phyloP scores from a whole-genome alignment of 2,888 invertebrate genomes.

The Stenoptilia bipunctidactyla region DNA sequence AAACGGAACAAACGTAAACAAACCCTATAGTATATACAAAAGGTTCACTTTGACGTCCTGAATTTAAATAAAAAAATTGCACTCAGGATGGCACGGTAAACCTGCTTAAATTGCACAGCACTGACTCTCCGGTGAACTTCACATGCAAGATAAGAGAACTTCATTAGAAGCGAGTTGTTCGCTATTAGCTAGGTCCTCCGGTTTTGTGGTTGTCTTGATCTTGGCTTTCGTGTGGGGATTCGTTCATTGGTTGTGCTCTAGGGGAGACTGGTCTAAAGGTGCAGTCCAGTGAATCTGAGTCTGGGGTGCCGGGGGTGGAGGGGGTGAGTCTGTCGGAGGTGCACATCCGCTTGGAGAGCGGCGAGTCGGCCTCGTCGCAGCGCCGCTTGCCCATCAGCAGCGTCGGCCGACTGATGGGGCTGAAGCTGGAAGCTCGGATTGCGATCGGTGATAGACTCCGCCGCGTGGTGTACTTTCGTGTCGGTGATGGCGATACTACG shows the following conservation, averaged over 20 bases:
- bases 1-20: constrained; percentile 10
- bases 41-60: constrained; percentile 9
- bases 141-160: no score
- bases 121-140: neutral
- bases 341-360: constrained; percentile 52
- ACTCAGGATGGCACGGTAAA: constrained; percentile 2
- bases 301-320: constrained; percentile 53
- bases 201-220: constrained; percentile 37
- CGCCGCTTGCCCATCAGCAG: constrained; percentile 73
- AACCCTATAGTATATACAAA: constrained; percentile 5
- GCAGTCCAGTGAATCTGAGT: constrained; percentile 59
- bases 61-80: constrained; percentile 2
- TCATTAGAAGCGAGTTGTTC: no score
- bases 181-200: constrained; percentile 57
- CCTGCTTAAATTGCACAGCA: constrained; percentile 1
- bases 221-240: constrained; percentile 31
- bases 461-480: constrained; percentile 84
- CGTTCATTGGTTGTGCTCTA: constrained; percentile 41
- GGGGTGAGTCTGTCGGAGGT: constrained; percentile 43
- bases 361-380: constrained; percentile 71
- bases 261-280: constrained; percentile 65
- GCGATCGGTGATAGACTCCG: constrained; percentile 92
- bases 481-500: constrained; percentile 85
- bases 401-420: constrained; percentile 72
- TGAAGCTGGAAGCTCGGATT: constrained; percentile 81